phyloP scores from a whole-genome alignment of 2,888 invertebrate genomes.

The Leptinotarsa tumamoca region DNA sequence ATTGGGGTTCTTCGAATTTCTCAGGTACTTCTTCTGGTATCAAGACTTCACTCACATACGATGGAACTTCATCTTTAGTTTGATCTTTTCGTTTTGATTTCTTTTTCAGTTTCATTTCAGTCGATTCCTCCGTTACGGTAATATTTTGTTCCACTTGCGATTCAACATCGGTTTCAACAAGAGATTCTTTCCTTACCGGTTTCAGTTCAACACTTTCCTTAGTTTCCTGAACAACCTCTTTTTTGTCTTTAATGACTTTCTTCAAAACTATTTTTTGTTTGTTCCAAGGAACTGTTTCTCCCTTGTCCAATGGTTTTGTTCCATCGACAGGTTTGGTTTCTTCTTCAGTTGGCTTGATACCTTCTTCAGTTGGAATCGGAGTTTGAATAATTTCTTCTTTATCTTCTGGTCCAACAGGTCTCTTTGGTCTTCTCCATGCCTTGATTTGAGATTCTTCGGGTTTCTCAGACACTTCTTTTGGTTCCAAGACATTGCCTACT shows the following conservation, averaged over 20 bases:
- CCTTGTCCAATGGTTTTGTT: conserved; percentile 55
- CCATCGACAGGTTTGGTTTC: conserved; percentile 14
- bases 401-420: too few relatives aligned
- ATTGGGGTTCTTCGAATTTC: conserved; percentile 61
- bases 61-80: neutral
- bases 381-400: conserved; percentile 20
- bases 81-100: neutral
- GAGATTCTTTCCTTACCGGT: conserved; percentile 39
- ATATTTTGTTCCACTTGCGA: conserved; percentile 41
- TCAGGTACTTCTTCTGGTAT: neutral
- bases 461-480: neutral
- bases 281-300: conserved; percentile 69
- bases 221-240: conserved; percentile 59
- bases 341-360: conserved; percentile 44
- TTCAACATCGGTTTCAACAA: conserved; percentile 5
- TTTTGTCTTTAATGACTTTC: conserved; percentile 61
- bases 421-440: too few relatives aligned
- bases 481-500: neutral
- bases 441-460: too few relatives aligned
- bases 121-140: conserved; percentile 62
- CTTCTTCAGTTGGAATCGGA: conserved; percentile 47
- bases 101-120: neutral
- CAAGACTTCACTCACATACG: neutral
- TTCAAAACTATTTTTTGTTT: conserved; percentile 73
- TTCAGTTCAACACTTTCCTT: conserved; percentile 50